Percentiles rank a stretch among this genome's conserved stretches.
phyloP scores from a whole-genome alignment of 1,140 invertebrate genomes.

The Geopemphigus sp. region DNA sequence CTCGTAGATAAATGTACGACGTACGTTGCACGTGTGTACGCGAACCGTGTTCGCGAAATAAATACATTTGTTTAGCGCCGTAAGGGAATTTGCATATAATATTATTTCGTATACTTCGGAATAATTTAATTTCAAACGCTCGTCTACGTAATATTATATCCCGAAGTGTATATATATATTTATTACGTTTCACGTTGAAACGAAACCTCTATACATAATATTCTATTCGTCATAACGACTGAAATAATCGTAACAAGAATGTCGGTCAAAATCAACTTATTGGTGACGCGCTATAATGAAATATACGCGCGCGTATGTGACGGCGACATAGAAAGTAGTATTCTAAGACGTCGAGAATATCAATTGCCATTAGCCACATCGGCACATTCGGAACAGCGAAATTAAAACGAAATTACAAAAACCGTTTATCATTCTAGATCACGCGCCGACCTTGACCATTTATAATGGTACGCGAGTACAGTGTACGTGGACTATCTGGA shows the following conservation, averaged over 20 bases:
- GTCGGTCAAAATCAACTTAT: constrained; percentile 20
- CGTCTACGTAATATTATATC: no score
- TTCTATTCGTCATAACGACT: no score
- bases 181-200: no score
- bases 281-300: constrained; percentile 9
- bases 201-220: no score
- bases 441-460: constrained; percentile 6
- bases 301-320: not conserved
- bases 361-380: constrained; percentile 10
- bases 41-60: no score
- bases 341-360: constrained; percentile 14
- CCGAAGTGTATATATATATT: no score
- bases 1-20: no score
- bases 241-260: not conserved
- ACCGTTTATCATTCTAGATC: constrained; percentile 25
- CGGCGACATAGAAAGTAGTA: constrained; percentile 9
- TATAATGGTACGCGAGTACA: not conserved
- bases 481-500: not conserved
- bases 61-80: no score
- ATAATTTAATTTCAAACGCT: no score
- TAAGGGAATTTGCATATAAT: no score
- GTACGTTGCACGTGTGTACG: no score
- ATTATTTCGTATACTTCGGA: no score
- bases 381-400: constrained; percentile 12
- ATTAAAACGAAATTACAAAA: constrained; percentile 36